Evolutionary conservation across 1,140 invertebrate genomes (phyloP), one percentile per base, ranked within the genome.

Genomic region (Drosophila subobscura): DNA sequence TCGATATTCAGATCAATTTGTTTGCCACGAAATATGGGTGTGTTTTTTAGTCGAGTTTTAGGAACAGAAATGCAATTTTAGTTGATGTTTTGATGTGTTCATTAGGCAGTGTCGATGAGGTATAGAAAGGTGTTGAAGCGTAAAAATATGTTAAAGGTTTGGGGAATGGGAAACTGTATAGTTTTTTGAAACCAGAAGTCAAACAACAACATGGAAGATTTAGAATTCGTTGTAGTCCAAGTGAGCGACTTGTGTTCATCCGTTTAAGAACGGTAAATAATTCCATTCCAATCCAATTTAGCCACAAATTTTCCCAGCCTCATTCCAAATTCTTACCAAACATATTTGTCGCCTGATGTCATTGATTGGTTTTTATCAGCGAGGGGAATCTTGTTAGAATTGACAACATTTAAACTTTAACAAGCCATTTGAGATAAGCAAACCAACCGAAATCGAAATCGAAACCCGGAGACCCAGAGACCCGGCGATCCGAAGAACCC

Each of bases 361-460:
- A 78, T 65, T 61, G 70, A 78, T 71, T 51, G 61, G 60, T 73
- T 45, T 55, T 89, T 80, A 89, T 89, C 85, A 51, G 45, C 60
- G 44, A 67, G 41, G 54, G 46, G 66, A 66, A 90, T 90, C 89
- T 90, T 89, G 89, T 90, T 90, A 85, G 77, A 89, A 72, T 79
- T 79, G 89, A 90, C 89, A 90, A 77, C 71, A 66, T 64, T 86
- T 89, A 72, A 83, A 89, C 79, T 83, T 79, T 70, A 88, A 78
- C 81, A 71, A 70, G 49, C 63, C 61, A 44, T 60, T 75, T 42
- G 56, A 60, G 80, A 85, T 84, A 85, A 81, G 79, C 40, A 57
- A 16, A n/a, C 16, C 44, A 16, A 41, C 33, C 27, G 58, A 56
- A 46, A 40, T 29, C 42, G 37, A 53, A 77, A 66, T 29, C 42